A percentile compares a stretch with the other conserved stretches of the same genome.
These are phyloP conservation scores for Myotis yumanensis DNA, from an alignment of 2,113 vertebrate species.

Conservation along the genomic window DNA sequence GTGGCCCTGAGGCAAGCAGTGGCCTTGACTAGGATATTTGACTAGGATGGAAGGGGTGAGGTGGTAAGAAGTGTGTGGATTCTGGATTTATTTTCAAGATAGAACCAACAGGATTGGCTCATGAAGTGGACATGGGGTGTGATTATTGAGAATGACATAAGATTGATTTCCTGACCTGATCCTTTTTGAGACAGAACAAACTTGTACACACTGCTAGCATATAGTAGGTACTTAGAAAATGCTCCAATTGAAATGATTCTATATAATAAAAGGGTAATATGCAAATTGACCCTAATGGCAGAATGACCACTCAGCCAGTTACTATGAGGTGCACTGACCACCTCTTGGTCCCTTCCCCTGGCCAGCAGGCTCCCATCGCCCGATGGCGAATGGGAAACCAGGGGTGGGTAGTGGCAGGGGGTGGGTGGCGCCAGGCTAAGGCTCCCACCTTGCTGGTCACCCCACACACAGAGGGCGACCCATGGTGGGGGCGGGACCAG, in stretches of 20 bases:
- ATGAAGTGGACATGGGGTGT: background rate
- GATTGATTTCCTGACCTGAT: background rate
- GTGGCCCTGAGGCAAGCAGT: background rate
- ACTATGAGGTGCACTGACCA: too few relatives aligned
- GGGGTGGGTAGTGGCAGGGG: too few relatives aligned
- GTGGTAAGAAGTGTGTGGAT: background rate
- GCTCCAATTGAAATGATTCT: background rate
- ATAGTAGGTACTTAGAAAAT: slow-evolving; percentile 1
- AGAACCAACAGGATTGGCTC: background rate
- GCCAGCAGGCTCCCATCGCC: too few relatives aligned
- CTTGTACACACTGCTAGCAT: background rate
- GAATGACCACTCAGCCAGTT: too few relatives aligned
- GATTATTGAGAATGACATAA: background rate
- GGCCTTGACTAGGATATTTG: background rate
- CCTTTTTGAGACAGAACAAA: background rate
- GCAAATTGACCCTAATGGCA: too few relatives aligned
- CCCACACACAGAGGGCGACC: too few relatives aligned
- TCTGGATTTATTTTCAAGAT: background rate
- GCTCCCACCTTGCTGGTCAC: too few relatives aligned
- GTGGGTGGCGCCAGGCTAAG: too few relatives aligned
- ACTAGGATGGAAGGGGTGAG: background rate
- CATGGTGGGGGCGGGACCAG: too few relatives aligned
- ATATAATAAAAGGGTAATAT: background rate
- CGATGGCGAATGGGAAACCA: too few relatives aligned
- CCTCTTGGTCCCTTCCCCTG: too few relatives aligned